Evolutionary conservation across 2,797 vertebrate genomes (phyloP).

Genomic region (Coregonus suidteri): DNA sequence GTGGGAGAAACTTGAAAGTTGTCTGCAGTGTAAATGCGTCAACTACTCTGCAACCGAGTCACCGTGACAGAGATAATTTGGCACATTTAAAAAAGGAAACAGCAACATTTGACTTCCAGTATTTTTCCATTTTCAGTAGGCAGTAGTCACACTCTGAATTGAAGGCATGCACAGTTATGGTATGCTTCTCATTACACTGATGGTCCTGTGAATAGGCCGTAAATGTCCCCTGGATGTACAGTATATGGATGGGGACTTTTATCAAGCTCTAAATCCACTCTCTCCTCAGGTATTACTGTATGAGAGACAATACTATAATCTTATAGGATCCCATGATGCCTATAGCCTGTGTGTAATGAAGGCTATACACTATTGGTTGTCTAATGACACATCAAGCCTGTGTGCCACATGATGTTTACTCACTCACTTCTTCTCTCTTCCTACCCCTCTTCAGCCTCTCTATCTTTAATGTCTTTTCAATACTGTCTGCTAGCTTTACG

Average conservation of each 20-base stretch:
- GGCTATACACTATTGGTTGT: too few relatives aligned
- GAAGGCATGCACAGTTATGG: neutral
- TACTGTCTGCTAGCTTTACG: neutral
- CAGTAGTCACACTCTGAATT: neutral
- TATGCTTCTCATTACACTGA: neutral
- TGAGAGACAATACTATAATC: too few relatives aligned
- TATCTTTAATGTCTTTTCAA: neutral
- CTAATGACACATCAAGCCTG: too few relatives aligned
- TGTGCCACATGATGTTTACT: neutral
- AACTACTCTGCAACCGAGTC: neutral
- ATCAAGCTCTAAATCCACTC: too few relatives aligned
- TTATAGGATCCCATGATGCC: too few relatives aligned
- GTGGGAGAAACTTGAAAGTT: neutral
- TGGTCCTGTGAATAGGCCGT: neutral
- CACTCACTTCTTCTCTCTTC: neutral
- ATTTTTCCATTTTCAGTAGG: neutral
- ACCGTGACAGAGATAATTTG: neutral
- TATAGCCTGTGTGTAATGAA: too few relatives aligned
- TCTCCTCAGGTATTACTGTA: too few relatives aligned
- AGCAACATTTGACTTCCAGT: neutral
- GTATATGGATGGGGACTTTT: too few relatives aligned
- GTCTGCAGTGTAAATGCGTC: neutral
- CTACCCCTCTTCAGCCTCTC: neutral
- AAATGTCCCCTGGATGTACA: too few relatives aligned
- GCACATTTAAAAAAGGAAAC: neutral